These are phyloP conservation scores for Diadegma fenestrale DNA, from an alignment of 2,888 invertebrate species.

Conservation along the genomic window DNA sequence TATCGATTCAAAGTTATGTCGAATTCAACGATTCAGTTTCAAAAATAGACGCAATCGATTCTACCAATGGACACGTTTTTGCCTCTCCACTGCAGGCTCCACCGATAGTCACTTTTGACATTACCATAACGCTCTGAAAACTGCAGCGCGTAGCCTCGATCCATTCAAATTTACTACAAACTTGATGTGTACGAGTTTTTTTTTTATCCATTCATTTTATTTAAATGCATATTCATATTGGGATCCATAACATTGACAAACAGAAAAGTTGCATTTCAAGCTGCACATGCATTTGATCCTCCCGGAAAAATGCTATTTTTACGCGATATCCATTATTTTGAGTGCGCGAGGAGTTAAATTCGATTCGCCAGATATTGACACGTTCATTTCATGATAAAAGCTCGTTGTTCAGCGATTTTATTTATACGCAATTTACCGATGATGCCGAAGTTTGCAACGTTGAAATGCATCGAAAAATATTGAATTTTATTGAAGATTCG, in stretches of 20 bases:
- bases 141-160: neutral
- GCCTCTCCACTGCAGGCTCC: neutral
- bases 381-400: neutral
- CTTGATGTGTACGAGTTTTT: neutral
- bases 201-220: neutral
- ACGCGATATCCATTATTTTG: neutral
- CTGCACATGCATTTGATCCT: neutral
- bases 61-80: neutral
- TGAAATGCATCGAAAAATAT: no score
- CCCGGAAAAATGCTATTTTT: neutral
- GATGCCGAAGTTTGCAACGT: no score
- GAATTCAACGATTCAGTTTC: neutral
- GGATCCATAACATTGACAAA: neutral
- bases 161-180: neutral
- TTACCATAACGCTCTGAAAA: constrained; percentile 6
- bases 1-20: neutral
- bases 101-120: constrained; percentile 14
- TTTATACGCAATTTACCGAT: neutral
- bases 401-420: neutral
- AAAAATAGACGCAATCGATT: constrained; percentile 10
- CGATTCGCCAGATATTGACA: neutral
- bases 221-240: neutral
- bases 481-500: no score
- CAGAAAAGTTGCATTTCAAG: neutral
- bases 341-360: neutral